phyloP scores from a whole-genome alignment of 2,888 invertebrate genomes.

The Galerucella nymphaeae region DNA sequence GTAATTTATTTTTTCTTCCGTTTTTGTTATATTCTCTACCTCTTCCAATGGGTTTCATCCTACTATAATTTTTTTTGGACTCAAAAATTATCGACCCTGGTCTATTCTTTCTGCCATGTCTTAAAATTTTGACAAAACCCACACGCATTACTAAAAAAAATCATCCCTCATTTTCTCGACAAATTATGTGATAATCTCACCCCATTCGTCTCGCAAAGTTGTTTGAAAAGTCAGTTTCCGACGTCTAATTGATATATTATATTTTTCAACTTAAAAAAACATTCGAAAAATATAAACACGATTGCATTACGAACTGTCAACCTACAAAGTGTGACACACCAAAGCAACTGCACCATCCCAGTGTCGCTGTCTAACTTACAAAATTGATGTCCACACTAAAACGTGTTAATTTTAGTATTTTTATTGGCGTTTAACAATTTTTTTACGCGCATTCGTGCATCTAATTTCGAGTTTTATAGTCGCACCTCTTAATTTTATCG shows the following conservation, averaged over 20 bases:
- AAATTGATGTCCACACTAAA: slow-evolving; percentile 37
- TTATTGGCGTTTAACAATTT: slow-evolving; percentile 38
- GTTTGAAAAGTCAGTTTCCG: slow-evolving; percentile 51
- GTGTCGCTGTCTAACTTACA: slow-evolving; percentile 32
- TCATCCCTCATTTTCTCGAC: slow-evolving; percentile 36
- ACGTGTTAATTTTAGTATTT: slow-evolving; percentile 40
- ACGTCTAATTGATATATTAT: slow-evolving; percentile 39
- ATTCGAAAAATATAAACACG: slow-evolving; percentile 17
- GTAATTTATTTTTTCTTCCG: no score
- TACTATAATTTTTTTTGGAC: no score
- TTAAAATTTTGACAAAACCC: not conserved
- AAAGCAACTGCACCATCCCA: slow-evolving; percentile 38
- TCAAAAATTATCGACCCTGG: no score
- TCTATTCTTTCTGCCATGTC: no score
- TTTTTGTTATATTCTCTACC: no score
- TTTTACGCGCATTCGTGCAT: slow-evolving; percentile 27
- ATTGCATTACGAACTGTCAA: slow-evolving; percentile 27
- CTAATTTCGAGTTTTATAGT: slow-evolving; percentile 38
- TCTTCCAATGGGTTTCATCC: no score
- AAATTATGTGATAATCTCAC: slow-evolving; percentile 48
- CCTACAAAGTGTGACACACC: slow-evolving; percentile 13
- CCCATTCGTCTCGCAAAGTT: slow-evolving; percentile 47
- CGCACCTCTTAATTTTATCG: slow-evolving; percentile 43
- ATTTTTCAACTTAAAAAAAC: slow-evolving; percentile 14
- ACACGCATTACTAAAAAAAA: slow-evolving; percentile 6